Conservation (phyloP, 2,888 invertebrate species). For the Myopa testacea region DNA sequence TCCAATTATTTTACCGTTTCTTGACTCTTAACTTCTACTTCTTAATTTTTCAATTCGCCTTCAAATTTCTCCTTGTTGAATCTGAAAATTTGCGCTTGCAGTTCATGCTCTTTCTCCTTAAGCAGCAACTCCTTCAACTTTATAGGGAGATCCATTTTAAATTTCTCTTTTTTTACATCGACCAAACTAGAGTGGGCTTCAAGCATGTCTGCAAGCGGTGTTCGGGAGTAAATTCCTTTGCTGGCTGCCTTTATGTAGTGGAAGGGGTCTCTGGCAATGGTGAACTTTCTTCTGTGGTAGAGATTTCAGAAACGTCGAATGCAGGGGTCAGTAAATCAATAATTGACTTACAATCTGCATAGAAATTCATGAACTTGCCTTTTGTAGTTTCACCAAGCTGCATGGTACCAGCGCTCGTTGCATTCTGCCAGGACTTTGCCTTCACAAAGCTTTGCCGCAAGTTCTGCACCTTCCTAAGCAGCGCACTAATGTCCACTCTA, state of each 20-base stretch:
- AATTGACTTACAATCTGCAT: constrained; percentile 9
- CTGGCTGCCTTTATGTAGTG: background rate
- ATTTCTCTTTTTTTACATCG: constrained; percentile 6
- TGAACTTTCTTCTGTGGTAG: background rate
- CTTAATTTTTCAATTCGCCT: too few species aligned
- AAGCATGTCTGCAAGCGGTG: constrained; percentile 25
- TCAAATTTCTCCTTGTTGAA: too few species aligned
- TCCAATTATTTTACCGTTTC: too few species aligned
- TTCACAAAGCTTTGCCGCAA: too few species aligned
- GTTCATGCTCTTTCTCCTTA: too few species aligned
- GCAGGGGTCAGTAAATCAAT: background rate
- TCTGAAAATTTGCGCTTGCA: too few species aligned
- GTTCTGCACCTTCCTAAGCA: background rate
- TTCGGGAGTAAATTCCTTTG: constrained; percentile 3
- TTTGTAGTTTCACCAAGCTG: too few species aligned
- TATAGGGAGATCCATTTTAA: background rate
- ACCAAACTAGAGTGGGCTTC: constrained; percentile 19
- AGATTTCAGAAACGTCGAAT: background rate
- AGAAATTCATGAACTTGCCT: too few species aligned
- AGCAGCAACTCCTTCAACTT: background rate
- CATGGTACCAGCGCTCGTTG: too few species aligned
- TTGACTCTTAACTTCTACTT: too few species aligned
- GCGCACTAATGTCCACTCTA: constrained; percentile 21
- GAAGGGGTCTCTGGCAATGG: background rate
- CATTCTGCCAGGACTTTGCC: too few species aligned